phyloP scores from a whole-genome alignment of 30 jellyfish, hydroid and myxozoan genomes.

The Hydractinia echinata region DNA sequence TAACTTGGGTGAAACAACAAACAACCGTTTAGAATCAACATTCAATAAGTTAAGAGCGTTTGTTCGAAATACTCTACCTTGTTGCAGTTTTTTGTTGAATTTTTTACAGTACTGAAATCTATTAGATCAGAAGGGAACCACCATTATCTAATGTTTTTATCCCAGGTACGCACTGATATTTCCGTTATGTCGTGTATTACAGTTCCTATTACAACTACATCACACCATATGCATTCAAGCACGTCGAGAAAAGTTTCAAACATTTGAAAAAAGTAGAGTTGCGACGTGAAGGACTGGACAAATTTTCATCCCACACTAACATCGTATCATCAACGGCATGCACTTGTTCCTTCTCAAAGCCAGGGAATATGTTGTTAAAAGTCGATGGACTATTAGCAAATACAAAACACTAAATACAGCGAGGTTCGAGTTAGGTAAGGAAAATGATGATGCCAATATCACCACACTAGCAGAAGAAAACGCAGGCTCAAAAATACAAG shows the following conservation, averaged over 20 bases:
- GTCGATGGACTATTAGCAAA: slow-evolving; percentile 38
- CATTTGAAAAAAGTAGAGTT: background rate
- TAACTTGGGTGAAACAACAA: slow-evolving; percentile 50
- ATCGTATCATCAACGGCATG: too few relatives aligned
- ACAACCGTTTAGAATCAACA: slow-evolving; percentile 37
- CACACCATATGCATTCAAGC: slow-evolving; percentile 49
- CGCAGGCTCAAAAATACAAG: slow-evolving; percentile 26
- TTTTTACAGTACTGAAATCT: slow-evolving; percentile 27
- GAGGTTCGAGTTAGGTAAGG: background rate
- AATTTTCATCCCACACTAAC: too few relatives aligned
- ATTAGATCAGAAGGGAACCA: slow-evolving; percentile 43
- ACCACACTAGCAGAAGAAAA: background rate
- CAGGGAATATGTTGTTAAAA: slow-evolving; percentile 28
- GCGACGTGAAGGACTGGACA: background rate
- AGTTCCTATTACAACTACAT: slow-evolving; percentile 12
- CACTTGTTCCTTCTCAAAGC: too few relatives aligned
- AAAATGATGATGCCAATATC: slow-evolving; percentile 10
- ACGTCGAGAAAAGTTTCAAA: background rate
- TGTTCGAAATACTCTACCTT: slow-evolving; percentile 17
- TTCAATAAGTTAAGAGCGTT: too few relatives aligned
- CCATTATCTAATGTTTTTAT: slow-evolving; percentile 30
- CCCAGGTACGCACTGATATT: slow-evolving; percentile 38
- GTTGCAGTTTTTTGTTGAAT: slow-evolving; percentile 37
- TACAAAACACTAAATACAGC: background rate
- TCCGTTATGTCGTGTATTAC: background rate